Evolutionary conservation across 64 coral and sea anemone genomes (phyloP).

Genomic region (Acropora tenuis): DNA sequence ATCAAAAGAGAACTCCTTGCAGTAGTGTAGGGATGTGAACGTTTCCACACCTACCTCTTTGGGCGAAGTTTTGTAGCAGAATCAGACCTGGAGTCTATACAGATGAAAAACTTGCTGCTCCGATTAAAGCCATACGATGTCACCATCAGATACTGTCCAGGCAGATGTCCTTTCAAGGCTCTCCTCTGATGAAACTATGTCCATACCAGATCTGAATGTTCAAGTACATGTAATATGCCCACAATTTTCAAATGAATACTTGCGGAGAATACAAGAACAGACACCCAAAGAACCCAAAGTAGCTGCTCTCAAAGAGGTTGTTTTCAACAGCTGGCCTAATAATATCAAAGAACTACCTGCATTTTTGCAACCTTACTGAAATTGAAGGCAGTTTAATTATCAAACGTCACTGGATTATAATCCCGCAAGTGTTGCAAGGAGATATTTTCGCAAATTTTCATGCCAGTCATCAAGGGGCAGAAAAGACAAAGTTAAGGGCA

Average conservation of each 20-base stretch:
- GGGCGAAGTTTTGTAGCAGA: constrained; percentile 20
- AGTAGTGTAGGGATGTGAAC: constrained; percentile 56
- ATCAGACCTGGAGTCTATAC: constrained; percentile 54
- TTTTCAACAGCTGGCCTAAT: constrained; percentile 46
- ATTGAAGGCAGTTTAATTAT: constrained; percentile 44
- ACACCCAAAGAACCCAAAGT: constrained; percentile 9
- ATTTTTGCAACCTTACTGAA: constrained; percentile 41
- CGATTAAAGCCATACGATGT: too few species aligned
- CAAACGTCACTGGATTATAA: constrained; percentile 25
- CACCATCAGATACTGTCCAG: too few species aligned
- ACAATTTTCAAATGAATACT: constrained; percentile 41
- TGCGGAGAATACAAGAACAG: constrained; percentile 38
- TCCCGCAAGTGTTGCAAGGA: constrained; percentile 14
- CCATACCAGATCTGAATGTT: constrained; percentile 48
- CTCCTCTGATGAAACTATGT: constrained; percentile 30
- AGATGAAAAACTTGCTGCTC: constrained; percentile 32
- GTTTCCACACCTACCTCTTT: constrained; percentile 63
- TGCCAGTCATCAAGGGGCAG: constrained; percentile 31
- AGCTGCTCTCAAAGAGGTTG: constrained; percentile 30
- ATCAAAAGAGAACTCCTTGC: constrained; percentile 59
- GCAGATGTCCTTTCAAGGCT: constrained; percentile 52
- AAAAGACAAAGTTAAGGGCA: too few species aligned
- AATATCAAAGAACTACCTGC: constrained; percentile 22
- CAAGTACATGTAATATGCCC: constrained; percentile 62
- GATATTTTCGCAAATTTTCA: constrained; percentile 54